Percentiles rank a stretch among this genome's conserved stretches.
phyloP scores from a whole-genome alignment of 2,113 vertebrate species.

The Saguinus imperator region DNA sequence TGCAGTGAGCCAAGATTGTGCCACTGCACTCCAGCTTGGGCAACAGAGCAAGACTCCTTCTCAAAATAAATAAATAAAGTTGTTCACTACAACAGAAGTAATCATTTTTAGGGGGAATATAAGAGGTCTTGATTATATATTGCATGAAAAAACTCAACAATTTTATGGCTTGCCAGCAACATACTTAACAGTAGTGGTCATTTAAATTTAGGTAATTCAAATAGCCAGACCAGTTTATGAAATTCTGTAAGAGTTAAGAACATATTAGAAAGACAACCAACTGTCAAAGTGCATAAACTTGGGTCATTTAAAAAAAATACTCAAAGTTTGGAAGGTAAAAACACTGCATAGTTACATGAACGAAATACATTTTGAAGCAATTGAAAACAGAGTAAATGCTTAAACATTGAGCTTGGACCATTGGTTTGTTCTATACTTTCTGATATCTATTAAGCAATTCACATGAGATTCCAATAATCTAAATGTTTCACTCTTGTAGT shows the following conservation, averaged over 20 bases:
- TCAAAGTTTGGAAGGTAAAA: not conserved
- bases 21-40: too few relatives aligned
- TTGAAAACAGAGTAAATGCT: not conserved
- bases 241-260: not conserved
- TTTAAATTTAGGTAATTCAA: not conserved
- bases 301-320: not conserved
- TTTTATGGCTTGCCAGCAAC: not conserved
- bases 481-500: not conserved
- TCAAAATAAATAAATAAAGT: too few relatives aligned
- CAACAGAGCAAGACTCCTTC: too few relatives aligned
- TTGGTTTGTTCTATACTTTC: not conserved
- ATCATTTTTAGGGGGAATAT: not conserved
- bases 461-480: not conserved
- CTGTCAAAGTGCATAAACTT: not conserved
- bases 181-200: not conserved
- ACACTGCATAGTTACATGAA: not conserved
- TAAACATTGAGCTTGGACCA: not conserved
- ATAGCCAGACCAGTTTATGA: not conserved
- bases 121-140: not conserved
- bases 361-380: not conserved
- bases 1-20: too few relatives aligned
- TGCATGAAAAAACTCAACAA: not conserved
- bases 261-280: not conserved
- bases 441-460: not conserved
- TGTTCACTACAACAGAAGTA: not conserved